These are phyloP conservation scores for Heterodera carotae DNA, from an alignment of 1,140 invertebrate genomes.

Conservation along the genomic window DNA sequence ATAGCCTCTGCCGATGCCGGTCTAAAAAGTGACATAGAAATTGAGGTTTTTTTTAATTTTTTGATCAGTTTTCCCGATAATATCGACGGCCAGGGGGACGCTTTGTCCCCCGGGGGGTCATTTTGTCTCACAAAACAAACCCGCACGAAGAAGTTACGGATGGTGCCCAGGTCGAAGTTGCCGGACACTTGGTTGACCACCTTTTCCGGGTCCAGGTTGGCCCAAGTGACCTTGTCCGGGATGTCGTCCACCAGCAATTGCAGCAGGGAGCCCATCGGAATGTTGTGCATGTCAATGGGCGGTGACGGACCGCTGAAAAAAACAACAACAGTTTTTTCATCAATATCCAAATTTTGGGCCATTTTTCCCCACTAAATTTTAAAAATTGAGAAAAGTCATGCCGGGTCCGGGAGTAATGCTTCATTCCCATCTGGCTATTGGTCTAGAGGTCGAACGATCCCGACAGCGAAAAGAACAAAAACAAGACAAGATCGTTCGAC, in stretches of 20 bases:
- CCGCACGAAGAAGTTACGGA: conserved; percentile 46
- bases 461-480: too few relatives aligned
- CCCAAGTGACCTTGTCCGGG: conserved; percentile 42
- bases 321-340: too few relatives aligned
- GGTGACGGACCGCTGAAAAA: not conserved
- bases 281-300: conserved; percentile 14
- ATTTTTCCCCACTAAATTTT: too few relatives aligned
- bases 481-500: too few relatives aligned
- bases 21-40: conserved; percentile 66
- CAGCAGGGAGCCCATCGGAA: conserved; percentile 47
- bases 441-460: too few relatives aligned
- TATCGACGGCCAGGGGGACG: too few relatives aligned
- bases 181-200: conserved; percentile 52
- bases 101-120: too few relatives aligned
- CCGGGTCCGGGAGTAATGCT: too few relatives aligned
- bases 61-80: too few relatives aligned
- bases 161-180: conserved; percentile 42
- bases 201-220: conserved; percentile 55
- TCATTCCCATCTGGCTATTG: too few relatives aligned
- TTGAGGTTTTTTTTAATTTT: conserved; percentile 66
- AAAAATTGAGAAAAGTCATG: too few relatives aligned
- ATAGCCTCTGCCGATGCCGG: conserved; percentile 89
- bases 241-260: conserved; percentile 13
- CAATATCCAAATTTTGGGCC: too few relatives aligned
- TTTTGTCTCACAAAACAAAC: conserved; percentile 23